A percentile compares a stretch with the other conserved stretches of the same genome.
Conservation (phyloP, 2,888 invertebrate genomes). For the Reticulitermes lucifugus region DNA sequence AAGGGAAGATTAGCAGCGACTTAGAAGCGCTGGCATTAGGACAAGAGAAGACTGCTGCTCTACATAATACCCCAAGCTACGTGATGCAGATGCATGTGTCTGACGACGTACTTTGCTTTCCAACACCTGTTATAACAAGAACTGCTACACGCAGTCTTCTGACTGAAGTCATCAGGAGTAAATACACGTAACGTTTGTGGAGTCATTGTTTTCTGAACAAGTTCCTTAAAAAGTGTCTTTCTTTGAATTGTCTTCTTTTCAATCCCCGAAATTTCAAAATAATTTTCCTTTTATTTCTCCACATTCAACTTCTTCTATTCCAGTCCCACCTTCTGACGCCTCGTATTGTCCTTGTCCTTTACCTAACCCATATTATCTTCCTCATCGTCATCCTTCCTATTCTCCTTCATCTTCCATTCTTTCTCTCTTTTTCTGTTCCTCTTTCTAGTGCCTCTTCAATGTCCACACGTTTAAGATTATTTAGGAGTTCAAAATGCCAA, state of each 20-base stretch:
- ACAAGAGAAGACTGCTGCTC: not conserved
- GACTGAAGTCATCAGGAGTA: not conserved
- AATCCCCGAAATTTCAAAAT: not conserved
- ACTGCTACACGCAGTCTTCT: not conserved
- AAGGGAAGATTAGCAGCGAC: conserved; percentile 7
- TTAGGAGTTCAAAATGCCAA: too few relatives aligned
- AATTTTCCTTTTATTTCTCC: not conserved
- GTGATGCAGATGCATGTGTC: not conserved
- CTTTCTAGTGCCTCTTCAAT: too few relatives aligned
- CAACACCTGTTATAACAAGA: not conserved
- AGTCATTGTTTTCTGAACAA: not conserved
- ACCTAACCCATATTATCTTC: too few relatives aligned
- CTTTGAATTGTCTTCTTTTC: not conserved
- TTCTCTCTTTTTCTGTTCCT: too few relatives aligned
- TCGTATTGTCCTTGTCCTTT: too few relatives aligned
- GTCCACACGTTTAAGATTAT: too few relatives aligned
- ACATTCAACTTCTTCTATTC: too few relatives aligned
- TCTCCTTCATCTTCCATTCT: too few relatives aligned
- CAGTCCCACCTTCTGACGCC: too few relatives aligned
- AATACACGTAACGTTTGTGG: not conserved
- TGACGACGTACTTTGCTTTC: not conserved
- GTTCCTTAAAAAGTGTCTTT: not conserved
- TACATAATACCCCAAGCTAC: not conserved
- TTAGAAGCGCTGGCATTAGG: not conserved
- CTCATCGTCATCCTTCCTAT: too few relatives aligned